Evolutionary conservation across 1,140 invertebrate genomes (phyloP), one percentile per base, ranked within the genome.

Genomic region (Drosophila pruinosa): DNA sequence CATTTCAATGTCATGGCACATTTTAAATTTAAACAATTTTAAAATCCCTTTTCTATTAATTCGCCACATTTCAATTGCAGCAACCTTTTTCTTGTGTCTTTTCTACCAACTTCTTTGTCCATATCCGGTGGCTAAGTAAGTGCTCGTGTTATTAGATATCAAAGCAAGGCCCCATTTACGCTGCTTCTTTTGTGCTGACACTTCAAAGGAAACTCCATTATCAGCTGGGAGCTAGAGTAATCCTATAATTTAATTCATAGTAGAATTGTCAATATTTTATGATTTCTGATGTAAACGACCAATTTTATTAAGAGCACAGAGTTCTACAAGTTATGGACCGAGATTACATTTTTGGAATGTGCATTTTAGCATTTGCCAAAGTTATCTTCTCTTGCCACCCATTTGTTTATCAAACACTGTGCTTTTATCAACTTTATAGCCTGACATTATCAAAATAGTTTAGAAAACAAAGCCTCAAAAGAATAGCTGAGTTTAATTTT

Each of bases 181-280:
- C 7, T n/a, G 38, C 38, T 24, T 7, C 36, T 43, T 21, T 43
- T 43, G 2, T 22, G 8, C 10, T 15, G 3, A 3, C 0, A 38
- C 34, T 54, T 54, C 21, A 54, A 54, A 54, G 52, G 12, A 10
- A 39, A 39, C 6, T 54, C 34, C 34, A 39, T 54, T 39, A 39
- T 17, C 34, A 22, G 21, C 12, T 26, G 4, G 6, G 12, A 21
- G 34, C 6, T 8, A 5, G 14, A 1, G 14, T 22, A 24, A 24
- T 39, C 19, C 34, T 22, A 17, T 54, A 54, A 54, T 54, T 22
- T 38, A 38, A 22, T 54, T 38, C n/a, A n/a, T n/a, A n/a, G n/a
- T 52, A n/a, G 8, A 19, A 52, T 52, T 52, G 15, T n/a, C 48
- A 34, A 28, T 52, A 39, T 39, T n/a, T 10, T 8, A 17, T 39